Evolutionary conservation across 2,888 invertebrate species (phyloP), one percentile per base, ranked within the genome.

Genomic region (Minunthozetes semirufus): DNA sequence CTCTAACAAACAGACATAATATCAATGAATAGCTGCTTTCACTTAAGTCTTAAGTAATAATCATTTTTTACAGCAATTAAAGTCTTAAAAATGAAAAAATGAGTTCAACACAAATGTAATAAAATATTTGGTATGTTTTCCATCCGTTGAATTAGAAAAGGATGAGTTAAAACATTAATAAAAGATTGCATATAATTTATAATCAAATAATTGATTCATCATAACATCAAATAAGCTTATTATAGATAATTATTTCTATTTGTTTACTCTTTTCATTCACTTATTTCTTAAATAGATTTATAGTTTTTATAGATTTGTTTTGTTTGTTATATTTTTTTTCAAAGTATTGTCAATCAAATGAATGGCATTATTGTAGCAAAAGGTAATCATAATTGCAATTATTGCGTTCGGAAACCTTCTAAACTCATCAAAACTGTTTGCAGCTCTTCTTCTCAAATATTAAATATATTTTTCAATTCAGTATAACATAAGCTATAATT

Each of bases 301-400:
- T 53, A 53, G n/a, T 53, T 53, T 11, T 46, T 46, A 15, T 46
- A 11, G 15, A 48, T 48, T 48, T 48, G 48, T 48, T 48, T 59
- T 59, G 33, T 33, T 33, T 33, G 33, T 33, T 5, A 33, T 33
- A 33, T 33, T 33, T 33, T 33, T 33, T 8, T 33, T 33, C 33
- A 33, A 33, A 33, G 33, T 33, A 33, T 33, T 33, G 33, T 33
- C 33, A 33, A 33, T 19, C 19, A 22, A 53, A n/a, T n/a, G 19
- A 59, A 59, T 59, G 59, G 59, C 59, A 59, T 59, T 59, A 19
- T 59, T 59, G 59, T 59, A 59, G 59, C 59, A 59, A 11, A 53
- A 59, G 19, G 59, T 59, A 59, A 59, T 59, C 59, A 59, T 59
- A 59, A 59, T 59, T 59, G 59, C 59, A 59, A 59, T 59, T 59